Conservation (phyloP, 2,888 invertebrate species). For the Tromatobia lineatoria region DNA sequence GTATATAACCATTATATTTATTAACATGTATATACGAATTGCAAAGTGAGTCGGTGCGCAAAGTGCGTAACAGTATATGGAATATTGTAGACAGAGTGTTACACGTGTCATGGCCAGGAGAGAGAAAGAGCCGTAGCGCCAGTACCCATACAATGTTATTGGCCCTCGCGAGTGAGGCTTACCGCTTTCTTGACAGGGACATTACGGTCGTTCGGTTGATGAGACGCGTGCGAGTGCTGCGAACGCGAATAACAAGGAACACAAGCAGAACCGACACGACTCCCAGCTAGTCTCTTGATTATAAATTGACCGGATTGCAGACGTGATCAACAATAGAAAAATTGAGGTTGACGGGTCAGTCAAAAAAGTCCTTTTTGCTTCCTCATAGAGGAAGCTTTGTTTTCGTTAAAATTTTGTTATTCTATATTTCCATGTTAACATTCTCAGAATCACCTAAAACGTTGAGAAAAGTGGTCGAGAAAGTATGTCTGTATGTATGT, state of each 20-base stretch:
- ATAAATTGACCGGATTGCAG: too few relatives aligned
- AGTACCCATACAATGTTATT: conserved; percentile 79
- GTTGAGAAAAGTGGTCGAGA: too few relatives aligned
- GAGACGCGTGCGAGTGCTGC: conserved; percentile 42
- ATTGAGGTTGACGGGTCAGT: too few relatives aligned
- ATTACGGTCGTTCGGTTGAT: conserved; percentile 75
- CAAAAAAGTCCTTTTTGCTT: too few relatives aligned
- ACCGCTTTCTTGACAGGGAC: conserved; percentile 83
- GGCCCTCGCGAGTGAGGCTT: conserved; percentile 76
- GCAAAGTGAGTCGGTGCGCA: conserved; percentile 59
- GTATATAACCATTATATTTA: conserved; percentile 21
- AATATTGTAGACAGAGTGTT: conserved; percentile 24
- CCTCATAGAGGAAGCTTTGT: too few relatives aligned
- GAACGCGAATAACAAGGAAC: not conserved
- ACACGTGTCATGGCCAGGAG: conserved; percentile 22
- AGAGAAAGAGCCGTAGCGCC: not conserved
- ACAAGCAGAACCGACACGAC: too few relatives aligned
- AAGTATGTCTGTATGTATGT: too few relatives aligned
- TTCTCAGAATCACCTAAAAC: too few relatives aligned
- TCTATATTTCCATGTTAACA: too few relatives aligned
- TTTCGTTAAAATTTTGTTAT: too few relatives aligned
- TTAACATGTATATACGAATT: conserved; percentile 35
- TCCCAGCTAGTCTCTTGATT: too few relatives aligned
- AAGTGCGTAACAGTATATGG: conserved; percentile 48
- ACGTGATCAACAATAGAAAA: too few relatives aligned